Evolutionary conservation across 2,797 vertebrate genomes (phyloP), one percentile per base, ranked within the genome.

Genomic region (Myotis vivesi): DNA sequence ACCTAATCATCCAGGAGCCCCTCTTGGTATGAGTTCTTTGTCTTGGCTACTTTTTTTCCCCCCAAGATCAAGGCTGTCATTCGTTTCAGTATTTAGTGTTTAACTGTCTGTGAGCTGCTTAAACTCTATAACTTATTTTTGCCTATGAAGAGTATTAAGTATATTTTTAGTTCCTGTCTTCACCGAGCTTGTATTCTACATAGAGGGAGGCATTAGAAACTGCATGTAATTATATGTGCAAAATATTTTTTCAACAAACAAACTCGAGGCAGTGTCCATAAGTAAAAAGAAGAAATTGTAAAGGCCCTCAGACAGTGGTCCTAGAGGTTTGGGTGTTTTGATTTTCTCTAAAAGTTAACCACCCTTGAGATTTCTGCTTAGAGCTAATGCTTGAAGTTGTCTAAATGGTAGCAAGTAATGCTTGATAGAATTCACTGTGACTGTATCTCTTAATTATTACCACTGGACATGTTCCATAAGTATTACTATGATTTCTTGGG

Each of bases 131-230:
- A 76, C 8, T 11, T 68, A 30, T 53, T 85, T 44, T 57, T 72
- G 73, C 23, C 72, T 85, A 7, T 44, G 51, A 53, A 38, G 73
- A 69, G 25, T 36, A 38, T 22, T 89, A 69, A 94, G 68, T 62
- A 4, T 85, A 88, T 77, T 94, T 89, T 95, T 91, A 95, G 59
- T 71, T 82, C 30, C 69, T 85, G n/a, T 86, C 92, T 94, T 94
- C 87, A 57, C 46, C 0, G 8, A 91, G 44, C 64, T 87, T 73
- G 20, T 46, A 17, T 82, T 93, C 62, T 82, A 62, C 83, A 73
- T n/a, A 75, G 8, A 38, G 4, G 36, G 13, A 66, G n/a, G 41
- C 86, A 28, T 79, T 84, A 36, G 12, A 75, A 75, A 69, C 64
- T 13, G 7, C 51, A 16, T 57, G 38, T 23, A 13, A 38, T 22